phyloP scores from a whole-genome alignment of 2,888 invertebrate genomes.

The Troilus luridus region DNA sequence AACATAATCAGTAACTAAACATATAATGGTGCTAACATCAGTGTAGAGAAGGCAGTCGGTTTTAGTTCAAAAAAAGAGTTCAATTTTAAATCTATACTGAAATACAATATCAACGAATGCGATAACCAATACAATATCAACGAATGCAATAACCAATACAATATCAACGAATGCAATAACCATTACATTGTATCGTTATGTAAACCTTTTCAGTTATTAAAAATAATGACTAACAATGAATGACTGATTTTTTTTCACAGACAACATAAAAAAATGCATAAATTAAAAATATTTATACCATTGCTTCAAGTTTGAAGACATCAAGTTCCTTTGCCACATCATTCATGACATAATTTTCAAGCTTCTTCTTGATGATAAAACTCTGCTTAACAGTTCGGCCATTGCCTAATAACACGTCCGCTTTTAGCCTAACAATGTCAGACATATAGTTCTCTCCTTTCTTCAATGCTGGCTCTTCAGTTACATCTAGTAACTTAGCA shows the following conservation, averaged over 20 bases:
- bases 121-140: too few relatives aligned
- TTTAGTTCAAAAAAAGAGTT: too few relatives aligned
- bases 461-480: not conserved
- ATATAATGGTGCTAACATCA: too few relatives aligned
- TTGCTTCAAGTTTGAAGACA: conserved; percentile 20
- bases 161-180: too few relatives aligned
- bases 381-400: not conserved
- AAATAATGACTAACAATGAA: not conserved
- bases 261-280: too few relatives aligned
- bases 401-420: not conserved
- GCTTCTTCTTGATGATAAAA: conserved; percentile 28
- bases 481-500: not conserved
- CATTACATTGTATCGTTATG: too few relatives aligned
- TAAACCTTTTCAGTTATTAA: too few relatives aligned
- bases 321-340: not conserved
- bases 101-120: too few relatives aligned
- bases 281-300: not conserved
- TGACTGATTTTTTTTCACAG: not conserved
- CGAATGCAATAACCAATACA: too few relatives aligned
- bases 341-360: conserved; percentile 18
- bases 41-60: too few relatives aligned
- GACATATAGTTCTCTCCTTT: conserved; percentile 46
- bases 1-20: too few relatives aligned
- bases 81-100: too few relatives aligned
- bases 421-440: not conserved